Conservation (phyloP, 2,888 invertebrate species). For the Volucella inanis region DNA sequence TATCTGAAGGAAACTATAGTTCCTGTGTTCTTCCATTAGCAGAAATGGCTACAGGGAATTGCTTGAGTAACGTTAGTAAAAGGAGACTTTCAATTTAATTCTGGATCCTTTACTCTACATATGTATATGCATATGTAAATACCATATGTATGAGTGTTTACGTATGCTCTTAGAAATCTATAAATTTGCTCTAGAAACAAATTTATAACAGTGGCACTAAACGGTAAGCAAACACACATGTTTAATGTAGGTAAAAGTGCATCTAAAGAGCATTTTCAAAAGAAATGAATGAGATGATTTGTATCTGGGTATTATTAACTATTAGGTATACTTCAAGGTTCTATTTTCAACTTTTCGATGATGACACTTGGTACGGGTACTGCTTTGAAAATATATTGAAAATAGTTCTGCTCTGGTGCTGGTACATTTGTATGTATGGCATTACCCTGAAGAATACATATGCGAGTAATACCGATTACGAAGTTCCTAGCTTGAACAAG, state of each 20-base stretch:
- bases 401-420: background rate
- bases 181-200: too few species aligned
- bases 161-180: too few species aligned
- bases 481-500: slow-evolving; percentile 54
- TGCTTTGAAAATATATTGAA: background rate
- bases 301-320: slow-evolving; percentile 57
- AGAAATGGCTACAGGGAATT: slow-evolving; percentile 45
- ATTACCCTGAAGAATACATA: slow-evolving; percentile 51
- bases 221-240: slow-evolving; percentile 11
- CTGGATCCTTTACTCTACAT: slow-evolving; percentile 30
- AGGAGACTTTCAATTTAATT: slow-evolving; percentile 18
- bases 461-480: slow-evolving; percentile 29
- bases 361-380: slow-evolving; percentile 38
- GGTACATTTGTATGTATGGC: slow-evolving; percentile 2
- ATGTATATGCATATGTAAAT: slow-evolving; percentile 9
- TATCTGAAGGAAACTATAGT: slow-evolving; percentile 17
- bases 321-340: slow-evolving; percentile 60
- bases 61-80: slow-evolving; percentile 45
- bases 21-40: slow-evolving; percentile 58
- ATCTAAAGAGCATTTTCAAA: slow-evolving; percentile 57
- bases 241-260: slow-evolving; percentile 8
- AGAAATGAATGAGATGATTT: slow-evolving; percentile 65
- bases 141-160: background rate
- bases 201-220: slow-evolving; percentile 36
- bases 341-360: slow-evolving; percentile 51